These are phyloP conservation scores for Chrysolina oricalcia DNA, from an alignment of 2,888 invertebrate genomes.

Conservation along the genomic window DNA sequence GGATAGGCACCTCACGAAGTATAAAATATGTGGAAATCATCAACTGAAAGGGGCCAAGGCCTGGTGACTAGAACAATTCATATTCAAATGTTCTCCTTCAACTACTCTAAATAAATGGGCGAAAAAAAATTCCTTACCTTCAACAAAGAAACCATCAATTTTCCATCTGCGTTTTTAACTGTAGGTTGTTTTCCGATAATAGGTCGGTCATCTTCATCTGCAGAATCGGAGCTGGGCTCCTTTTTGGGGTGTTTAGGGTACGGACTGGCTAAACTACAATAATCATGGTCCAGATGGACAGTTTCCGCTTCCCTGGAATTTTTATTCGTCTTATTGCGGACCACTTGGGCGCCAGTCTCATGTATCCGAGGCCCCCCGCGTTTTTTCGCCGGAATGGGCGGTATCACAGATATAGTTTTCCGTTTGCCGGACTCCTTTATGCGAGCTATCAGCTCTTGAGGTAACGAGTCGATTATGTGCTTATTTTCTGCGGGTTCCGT, in stretches of 20 bases:
- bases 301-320: slow-evolving; percentile 26
- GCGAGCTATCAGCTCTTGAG: slow-evolving; percentile 74
- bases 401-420: slow-evolving; percentile 73
- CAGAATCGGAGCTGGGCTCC: slow-evolving; percentile 66
- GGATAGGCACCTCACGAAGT: no score
- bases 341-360: slow-evolving; percentile 6
- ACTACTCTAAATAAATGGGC: neutral
- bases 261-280: slow-evolving; percentile 68
- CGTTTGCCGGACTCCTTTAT: slow-evolving; percentile 73
- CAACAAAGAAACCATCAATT: slow-evolving; percentile 73
- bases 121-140: slow-evolving; percentile 68
- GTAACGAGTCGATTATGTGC: slow-evolving; percentile 70
- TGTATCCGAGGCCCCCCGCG: slow-evolving; percentile 41
- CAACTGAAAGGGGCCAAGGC: no score
- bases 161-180: slow-evolving; percentile 68
- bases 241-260: slow-evolving; percentile 61
- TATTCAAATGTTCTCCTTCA: no score
- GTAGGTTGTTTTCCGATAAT: slow-evolving; percentile 62
- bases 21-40: no score
- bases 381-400: slow-evolving; percentile 61
- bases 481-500: slow-evolving; percentile 50
- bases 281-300: slow-evolving; percentile 76
- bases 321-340: slow-evolving; percentile 32
- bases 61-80: no score
- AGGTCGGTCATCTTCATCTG: slow-evolving; percentile 65